These are phyloP conservation scores for Micrasema longulum DNA, from an alignment of 1,140 invertebrate genomes.

Conservation along the genomic window DNA sequence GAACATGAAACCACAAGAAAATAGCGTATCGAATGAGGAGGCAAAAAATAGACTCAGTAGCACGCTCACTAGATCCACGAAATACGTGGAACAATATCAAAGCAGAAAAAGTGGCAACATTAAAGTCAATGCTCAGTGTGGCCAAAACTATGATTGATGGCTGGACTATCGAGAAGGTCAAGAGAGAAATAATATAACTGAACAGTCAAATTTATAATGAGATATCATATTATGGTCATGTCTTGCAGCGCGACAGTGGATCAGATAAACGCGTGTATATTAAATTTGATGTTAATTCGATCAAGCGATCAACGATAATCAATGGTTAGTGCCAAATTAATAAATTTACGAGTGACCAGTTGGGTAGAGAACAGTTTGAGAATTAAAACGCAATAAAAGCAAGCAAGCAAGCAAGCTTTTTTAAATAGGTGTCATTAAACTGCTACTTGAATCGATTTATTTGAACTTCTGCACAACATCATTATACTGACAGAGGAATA, in stretches of 20 bases:
- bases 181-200: slow-evolving; percentile 28
- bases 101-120: neutral
- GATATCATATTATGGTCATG: slow-evolving; percentile 11
- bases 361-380: too few species aligned
- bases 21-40: slow-evolving; percentile 9
- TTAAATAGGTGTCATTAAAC: too few species aligned
- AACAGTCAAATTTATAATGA: slow-evolving; percentile 15
- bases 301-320: neutral
- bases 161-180: neutral
- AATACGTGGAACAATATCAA: neutral
- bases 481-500: too few species aligned
- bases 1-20: slow-evolving; percentile 22
- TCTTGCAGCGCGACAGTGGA: neutral
- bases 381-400: too few species aligned
- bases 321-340: too few species aligned
- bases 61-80: too few species aligned
- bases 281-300: neutral
- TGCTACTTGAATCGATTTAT: too few species aligned
- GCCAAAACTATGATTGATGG: slow-evolving; percentile 36
- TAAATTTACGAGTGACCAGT: too few species aligned
- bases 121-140: slow-evolving; percentile 14
- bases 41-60: too few species aligned
- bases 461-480: too few species aligned
- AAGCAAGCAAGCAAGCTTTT: too few species aligned
- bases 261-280: neutral